phyloP scores from a whole-genome alignment of 2,888 invertebrate genomes.

The Erebia aethiops region DNA sequence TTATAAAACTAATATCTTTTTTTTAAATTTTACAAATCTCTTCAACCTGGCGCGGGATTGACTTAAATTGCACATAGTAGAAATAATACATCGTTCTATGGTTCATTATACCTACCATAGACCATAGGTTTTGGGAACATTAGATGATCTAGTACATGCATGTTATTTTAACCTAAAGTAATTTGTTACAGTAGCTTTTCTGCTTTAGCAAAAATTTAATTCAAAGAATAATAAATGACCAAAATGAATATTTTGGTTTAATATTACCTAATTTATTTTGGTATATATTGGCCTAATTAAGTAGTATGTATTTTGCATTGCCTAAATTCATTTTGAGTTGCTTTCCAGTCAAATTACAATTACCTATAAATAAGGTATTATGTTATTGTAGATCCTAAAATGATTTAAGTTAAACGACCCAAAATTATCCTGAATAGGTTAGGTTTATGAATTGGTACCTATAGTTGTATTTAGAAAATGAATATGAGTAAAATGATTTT shows the following conservation, averaged over 20 bases:
- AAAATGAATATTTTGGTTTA: no score
- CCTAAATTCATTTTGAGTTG: background rate
- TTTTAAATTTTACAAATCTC: slow-evolving; percentile 62
- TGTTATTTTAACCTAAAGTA: slow-evolving; percentile 12
- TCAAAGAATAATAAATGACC: no score
- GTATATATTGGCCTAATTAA: background rate
- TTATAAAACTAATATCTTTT: slow-evolving; percentile 61
- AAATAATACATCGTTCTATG: slow-evolving; percentile 30
- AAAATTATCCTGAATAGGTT: no score
- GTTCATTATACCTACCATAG: slow-evolving; percentile 14
- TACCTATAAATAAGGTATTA: no score
- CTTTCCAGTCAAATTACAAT: background rate
- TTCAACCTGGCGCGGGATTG: slow-evolving; percentile 74
- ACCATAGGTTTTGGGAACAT: slow-evolving; percentile 18
- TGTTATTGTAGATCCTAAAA: no score
- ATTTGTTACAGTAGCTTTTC: slow-evolving; percentile 16
- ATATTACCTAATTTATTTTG: no score
- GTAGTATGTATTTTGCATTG: background rate
- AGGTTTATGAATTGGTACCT: background rate
- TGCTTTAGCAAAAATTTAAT: background rate
- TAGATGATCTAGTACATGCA: slow-evolving; percentile 15
- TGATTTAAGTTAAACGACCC: no score
- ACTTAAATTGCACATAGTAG: slow-evolving; percentile 45
- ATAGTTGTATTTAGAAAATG: background rate
- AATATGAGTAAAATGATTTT: background rate